A percentile compares a stretch with the other conserved stretches of the same genome.
phyloP scores from a whole-genome alignment of 2,888 invertebrate species.

The Boloria selene region DNA sequence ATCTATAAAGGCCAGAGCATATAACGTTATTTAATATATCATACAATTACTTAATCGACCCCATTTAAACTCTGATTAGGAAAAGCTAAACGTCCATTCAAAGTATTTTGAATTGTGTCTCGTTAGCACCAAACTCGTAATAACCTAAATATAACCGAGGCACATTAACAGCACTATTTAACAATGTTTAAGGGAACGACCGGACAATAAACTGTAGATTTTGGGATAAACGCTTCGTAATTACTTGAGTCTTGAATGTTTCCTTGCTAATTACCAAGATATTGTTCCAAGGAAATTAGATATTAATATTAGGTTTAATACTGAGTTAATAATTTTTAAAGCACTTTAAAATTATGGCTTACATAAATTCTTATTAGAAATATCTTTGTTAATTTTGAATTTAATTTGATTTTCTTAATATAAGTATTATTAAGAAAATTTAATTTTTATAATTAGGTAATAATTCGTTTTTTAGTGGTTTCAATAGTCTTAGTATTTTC shows the following conservation, averaged over 20 bases:
- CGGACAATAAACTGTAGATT: slow-evolving; percentile 17
- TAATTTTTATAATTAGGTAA: too few species aligned
- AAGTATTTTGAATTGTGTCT: slow-evolving; percentile 9
- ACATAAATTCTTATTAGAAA: too few species aligned
- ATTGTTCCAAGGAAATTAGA: slow-evolving; percentile 3
- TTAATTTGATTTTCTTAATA: too few species aligned
- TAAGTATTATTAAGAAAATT: too few species aligned
- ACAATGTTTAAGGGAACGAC: slow-evolving; percentile 20
- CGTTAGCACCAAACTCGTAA: slow-evolving; percentile 15
- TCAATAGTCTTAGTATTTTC: too few species aligned
- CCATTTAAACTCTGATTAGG: slow-evolving; percentile 14
- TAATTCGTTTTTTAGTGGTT: too few species aligned
- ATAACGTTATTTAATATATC: slow-evolving; percentile 8
- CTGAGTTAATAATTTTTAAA: too few species aligned
- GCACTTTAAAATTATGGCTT: too few species aligned
- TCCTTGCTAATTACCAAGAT: slow-evolving; percentile 22
- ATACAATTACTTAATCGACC: slow-evolving; percentile 11
- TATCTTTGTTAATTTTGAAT: too few species aligned
- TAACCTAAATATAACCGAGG: slow-evolving; percentile 7
- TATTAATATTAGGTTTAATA: background rate
- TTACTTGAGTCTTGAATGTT: slow-evolving; percentile 5
- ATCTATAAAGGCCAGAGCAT: too few species aligned
- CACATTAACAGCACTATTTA: slow-evolving; percentile 20
- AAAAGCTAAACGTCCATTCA: background rate
- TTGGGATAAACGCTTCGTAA: slow-evolving; percentile 7